Evolutionary conservation across 2,888 invertebrate species (phyloP), one percentile per base, ranked within the genome.

Genomic region (Dasysyrphus tricinctus): DNA sequence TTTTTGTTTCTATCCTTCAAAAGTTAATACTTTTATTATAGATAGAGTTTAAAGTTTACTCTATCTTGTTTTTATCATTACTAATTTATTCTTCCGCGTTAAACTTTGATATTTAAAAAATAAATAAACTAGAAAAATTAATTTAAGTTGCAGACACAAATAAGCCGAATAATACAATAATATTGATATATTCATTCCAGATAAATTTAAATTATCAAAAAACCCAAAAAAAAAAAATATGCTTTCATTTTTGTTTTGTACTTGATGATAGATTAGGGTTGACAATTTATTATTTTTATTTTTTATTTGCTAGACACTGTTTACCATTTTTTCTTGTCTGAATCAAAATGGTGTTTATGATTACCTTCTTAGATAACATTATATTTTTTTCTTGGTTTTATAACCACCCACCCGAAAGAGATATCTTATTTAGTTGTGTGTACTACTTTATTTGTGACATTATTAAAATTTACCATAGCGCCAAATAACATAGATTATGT

Each of bases 81-180:
- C 14, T 14, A 5, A 54, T 54, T 14, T 54, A 0, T 54, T 54
- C n/a, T 63, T 63, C 63, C 63, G 63, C 63, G 32, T 42, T 63
- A 32, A 29, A 6, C 42, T 63, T 29, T 37, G 6, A 37, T n/a
- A n/a, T 34, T 16, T 2, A 39, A 39, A 2, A 9, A 63, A 29
- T 5, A 29, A 29, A 39, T 44, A 42, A 14, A 6, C 51, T 29
- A 14, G 6, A 14, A 4, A 11, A 11, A 51, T 12, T 32, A 29
- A 8, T 42, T 39, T 14, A 61, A 32, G n/a, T 9, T 63, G 29
- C 42, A 61, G 24, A 24, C 29, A 44, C 2, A 54, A 24, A 19
- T 51, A 19, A 19, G 51, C 19, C 6, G 9, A 44, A 63, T 5
- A 63, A 63, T 32, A 63, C 11, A 32, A 63, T 32, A 47, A 63